Evolutionary conservation across 2,888 invertebrate species (phyloP).

Genomic region (Camponotus fellah): DNA sequence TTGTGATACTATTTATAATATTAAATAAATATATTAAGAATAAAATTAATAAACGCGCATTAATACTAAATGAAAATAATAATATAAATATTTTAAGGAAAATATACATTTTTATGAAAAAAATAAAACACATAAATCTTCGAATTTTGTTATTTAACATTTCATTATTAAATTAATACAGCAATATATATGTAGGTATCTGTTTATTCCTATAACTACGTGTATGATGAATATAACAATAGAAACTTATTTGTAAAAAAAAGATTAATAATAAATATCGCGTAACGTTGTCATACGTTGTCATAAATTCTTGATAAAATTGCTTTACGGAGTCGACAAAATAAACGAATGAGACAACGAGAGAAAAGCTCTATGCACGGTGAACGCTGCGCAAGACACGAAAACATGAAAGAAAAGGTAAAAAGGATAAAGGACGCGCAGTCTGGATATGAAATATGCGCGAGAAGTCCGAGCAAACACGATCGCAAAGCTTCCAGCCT

Average conservation of each 20-base stretch:
- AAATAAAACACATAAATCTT: neutral
- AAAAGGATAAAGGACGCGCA: constrained; percentile 8
- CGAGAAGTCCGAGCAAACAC: constrained; percentile 55
- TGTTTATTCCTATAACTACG: neutral
- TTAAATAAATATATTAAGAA: neutral
- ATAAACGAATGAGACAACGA: constrained; percentile 22
- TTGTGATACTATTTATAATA: neutral
- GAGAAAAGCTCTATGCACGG: constrained; percentile 24
- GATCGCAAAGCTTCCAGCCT: constrained; percentile 51
- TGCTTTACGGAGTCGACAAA: constrained; percentile 3
- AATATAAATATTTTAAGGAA: neutral
- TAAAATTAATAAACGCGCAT: neutral
- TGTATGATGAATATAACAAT: neutral
- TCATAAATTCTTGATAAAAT: neutral
- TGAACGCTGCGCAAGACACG: constrained; percentile 19
- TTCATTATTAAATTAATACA: neutral
- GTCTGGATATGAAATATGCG: constrained; percentile 61
- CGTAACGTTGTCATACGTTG: neutral
- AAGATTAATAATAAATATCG: neutral
- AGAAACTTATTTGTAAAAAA: neutral
- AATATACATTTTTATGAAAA: neutral
- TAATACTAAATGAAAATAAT: neutral
- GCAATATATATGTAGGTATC: neutral
- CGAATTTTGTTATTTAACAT: neutral
- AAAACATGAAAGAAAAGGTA: constrained; percentile 39